Conservation (phyloP, 2,888 invertebrate species). For the Hydraecia micacea region DNA sequence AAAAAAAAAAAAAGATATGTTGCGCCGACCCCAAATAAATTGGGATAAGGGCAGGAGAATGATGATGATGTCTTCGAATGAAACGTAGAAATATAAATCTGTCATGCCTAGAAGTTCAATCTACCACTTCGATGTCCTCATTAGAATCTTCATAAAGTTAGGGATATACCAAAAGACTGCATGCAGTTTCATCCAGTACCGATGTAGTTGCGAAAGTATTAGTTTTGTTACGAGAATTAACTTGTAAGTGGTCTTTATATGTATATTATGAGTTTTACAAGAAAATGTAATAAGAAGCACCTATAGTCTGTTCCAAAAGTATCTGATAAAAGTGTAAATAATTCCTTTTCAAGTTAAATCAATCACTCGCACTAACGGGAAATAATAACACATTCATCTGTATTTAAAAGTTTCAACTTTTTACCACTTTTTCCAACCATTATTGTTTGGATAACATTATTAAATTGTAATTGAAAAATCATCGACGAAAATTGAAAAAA, state of each 20-base stretch:
- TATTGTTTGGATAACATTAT: background rate
- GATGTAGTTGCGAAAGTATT: background rate
- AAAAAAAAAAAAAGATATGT: too few relatives aligned
- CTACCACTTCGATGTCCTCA: background rate
- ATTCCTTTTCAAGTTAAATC: background rate
- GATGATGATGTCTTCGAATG: too few relatives aligned
- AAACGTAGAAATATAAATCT: background rate
- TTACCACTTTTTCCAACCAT: background rate
- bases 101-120: background rate
- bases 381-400: background rate
- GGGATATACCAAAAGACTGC: background rate
- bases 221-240: too few relatives aligned
- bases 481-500: background rate
- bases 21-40: too few relatives aligned
- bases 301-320: background rate
- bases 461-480: background rate
- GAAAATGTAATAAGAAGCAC: background rate
- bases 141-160: background rate
- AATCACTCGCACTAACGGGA: background rate
- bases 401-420: background rate
- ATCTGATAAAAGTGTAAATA: background rate
- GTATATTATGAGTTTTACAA: background rate
- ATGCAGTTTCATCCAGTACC: background rate
- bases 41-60: too few relatives aligned
- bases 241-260: too few relatives aligned